Evolutionary conservation across 2,797 vertebrate species (phyloP), one percentile per base, ranked within the genome.

Genomic region (Tachyglossus aculeatus): DNA sequence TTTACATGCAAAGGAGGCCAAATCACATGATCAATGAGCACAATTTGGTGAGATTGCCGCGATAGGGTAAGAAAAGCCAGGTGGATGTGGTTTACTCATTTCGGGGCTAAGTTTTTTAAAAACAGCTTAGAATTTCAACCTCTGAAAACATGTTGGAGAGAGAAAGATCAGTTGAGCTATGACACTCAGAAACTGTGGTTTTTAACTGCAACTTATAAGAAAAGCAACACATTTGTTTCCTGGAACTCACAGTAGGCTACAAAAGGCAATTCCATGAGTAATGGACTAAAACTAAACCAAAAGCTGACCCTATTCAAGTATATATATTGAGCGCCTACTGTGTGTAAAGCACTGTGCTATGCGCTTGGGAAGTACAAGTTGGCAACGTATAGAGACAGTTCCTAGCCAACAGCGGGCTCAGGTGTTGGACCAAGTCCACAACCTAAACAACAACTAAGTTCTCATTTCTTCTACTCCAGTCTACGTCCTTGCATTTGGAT

Each of bases 61-160:
- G 24, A 36, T 24, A 27, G 21, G 36, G 34, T 33, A 47, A 6
- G 12, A 87, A 83, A 86, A 84, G 80, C 83, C 85, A 83, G 19
- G 76, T 77, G 47, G 74, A 80, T 86, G 73, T 83, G 78, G 81
- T 84, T 81, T 80, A 50, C 63, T 55, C 18, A 60, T 27, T 65
- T 77, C 61, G 6, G 77, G 61, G 45, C 32, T 67, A 55, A 65
- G 67, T 15, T 33, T 31, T 70, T 67, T 80, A 67, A 64, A 71
- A 74, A 32, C 40, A 38, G 19, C 61, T 79, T 59, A 67, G 32
- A 86, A 75, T 65, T 62, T 16, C 57, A 70, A 64, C 56, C 37
- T 16, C 65, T 38, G 65, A 80, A 52, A 60, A 53, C 38, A 45
- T 39, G 0, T 12, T 0, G 34, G 58, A 71, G 66, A 67, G 71